Base-by-base conservation (phyloP, 1,140 invertebrate species). In the Conopomorpha cramerella region DNA sequence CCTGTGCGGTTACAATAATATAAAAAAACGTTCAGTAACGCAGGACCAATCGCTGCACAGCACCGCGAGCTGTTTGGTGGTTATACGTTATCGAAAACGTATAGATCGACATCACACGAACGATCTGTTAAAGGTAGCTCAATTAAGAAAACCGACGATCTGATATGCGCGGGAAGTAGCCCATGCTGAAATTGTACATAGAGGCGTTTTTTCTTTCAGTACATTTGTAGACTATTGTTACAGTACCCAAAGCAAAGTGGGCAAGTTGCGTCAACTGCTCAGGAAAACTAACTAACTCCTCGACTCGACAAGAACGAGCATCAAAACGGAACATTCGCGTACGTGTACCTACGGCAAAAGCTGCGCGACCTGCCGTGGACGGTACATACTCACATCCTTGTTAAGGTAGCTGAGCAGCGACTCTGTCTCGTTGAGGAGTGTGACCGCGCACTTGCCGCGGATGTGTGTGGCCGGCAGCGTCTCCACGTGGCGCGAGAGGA, bases 381-480 rank as follows among this genome's bases (percentile, higher is more conserved):
- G 65, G 67, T 72, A 73, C 68, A 73, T 76, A 84, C 84, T 85
- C 79, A 92, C 90, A 70, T 99, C 96, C 84, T 95, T 95, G 80
- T 94, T 93, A 46, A 98, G 84, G 83, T 99, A 99, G 67, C 93
- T 95, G 51, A 90, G 81, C 50, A 96, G 82, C 46, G 93, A 93
- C 82, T 99, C 97, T 31, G 95, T 98, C 84, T 99, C 96, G 80
- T 98, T 99, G 65, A 99, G 87, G 38, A 99, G 82, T 34, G 96
- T 98, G 44, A 99, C 97, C 43, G 91, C 91, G 82, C 97, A 99
- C 84, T 99, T 99, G 61, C 97, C 97, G 57, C 98, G 85, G 57
- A 99, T 99, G 80, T 97, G 93, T 35, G 95, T 99, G 32, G 96
- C 96, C 26, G 96, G 95, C 61, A 99, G 83, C 16, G 94, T 98